Evolutionary conservation across 2,797 vertebrate genomes (phyloP), one percentile per base, ranked within the genome.

Genomic region (Spondyliosoma cantharus): DNA sequence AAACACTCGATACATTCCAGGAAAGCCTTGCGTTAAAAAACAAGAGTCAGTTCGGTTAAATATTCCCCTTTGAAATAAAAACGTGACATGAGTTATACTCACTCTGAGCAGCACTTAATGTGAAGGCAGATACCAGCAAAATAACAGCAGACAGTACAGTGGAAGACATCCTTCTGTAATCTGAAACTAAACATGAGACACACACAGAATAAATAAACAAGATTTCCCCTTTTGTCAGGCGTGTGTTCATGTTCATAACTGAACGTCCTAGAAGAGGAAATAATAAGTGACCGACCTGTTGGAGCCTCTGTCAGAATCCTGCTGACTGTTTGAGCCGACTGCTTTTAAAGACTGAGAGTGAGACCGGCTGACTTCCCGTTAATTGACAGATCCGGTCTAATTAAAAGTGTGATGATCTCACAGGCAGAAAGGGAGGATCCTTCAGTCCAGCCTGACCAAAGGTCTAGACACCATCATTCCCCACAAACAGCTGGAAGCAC

Each of bases 321-420:
- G 70, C 50, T 5, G 52, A 46, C 43, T 64, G 53, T 68, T 71
- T 14, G 57, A 20, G 54, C 71, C 57, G 2, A 43, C 80, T 71
- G 54, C 85, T 93, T 94, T 59, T 93, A 91, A 94, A 71, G 78
- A 60, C 74, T 2, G 42, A 56, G 43, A 14, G 37, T 8, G 71
- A 71, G 81, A 7, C 53, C 45, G 54, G 49, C 76, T 61, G 80
- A 81, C 86, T 74, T 75, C 74, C 77, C 13, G 68, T 81, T 90
- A 86, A 92, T 90, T 88, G 88, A 46, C 71, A 24, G 50, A 81
- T 90, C 91, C n/a, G 9, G 61, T 87, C 84, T 87, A 87, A 89
- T 93, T 90, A 90, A 86, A 91, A 74, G 37, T 75, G 78, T 83
- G 86, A 78, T 91, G 93, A 94, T 71, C 82, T 93, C 87, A 93